Conservation (phyloP, 2,113 vertebrate genomes). For the Nesogale talazaci region DNA sequence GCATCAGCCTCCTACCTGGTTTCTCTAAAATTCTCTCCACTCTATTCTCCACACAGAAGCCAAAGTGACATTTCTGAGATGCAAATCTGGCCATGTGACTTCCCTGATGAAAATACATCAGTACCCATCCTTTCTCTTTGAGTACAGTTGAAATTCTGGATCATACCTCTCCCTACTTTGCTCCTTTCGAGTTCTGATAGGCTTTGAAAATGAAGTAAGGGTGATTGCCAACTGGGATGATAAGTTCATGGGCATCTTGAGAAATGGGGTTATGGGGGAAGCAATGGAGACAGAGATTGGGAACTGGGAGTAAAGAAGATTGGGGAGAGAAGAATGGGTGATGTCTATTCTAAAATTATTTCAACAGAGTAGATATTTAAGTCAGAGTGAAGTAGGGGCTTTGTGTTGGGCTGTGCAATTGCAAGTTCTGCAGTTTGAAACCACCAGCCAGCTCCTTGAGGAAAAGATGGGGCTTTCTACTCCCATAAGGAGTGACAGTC, state of each 20-base stretch:
- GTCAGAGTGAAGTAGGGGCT: neutral
- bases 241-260: neutral
- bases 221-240: neutral
- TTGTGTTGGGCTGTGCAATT: no score
- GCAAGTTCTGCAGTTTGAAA: no score
- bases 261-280: neutral
- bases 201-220: neutral
- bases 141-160: neutral
- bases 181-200: neutral
- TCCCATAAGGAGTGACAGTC: no score
- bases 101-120: conserved; percentile 12
- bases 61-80: conserved; percentile 43
- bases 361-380: neutral
- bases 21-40: neutral
- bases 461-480: no score
- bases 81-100: neutral
- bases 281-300: neutral
- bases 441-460: no score
- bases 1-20: neutral
- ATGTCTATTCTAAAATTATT: neutral
- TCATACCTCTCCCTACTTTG: neutral
- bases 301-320: neutral
- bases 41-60: conserved; percentile 2
- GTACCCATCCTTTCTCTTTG: neutral
- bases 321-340: neutral